Conservation (phyloP, 1,140 invertebrate genomes). For the Alviniconcha marisindica region DNA sequence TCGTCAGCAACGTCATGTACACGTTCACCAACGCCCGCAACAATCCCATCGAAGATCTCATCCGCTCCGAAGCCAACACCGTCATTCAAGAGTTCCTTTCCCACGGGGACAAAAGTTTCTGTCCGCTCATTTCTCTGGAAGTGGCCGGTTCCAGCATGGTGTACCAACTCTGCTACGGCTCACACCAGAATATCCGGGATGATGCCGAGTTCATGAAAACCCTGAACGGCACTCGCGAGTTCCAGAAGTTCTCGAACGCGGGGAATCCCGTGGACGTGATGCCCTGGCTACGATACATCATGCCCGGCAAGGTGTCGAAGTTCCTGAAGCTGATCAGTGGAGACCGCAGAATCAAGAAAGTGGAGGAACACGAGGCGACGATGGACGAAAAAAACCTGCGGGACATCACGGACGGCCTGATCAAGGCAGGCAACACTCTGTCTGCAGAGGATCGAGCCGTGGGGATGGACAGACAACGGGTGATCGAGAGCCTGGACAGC, state of each 20-base stretch:
- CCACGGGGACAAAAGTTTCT: slow-evolving; percentile 38
- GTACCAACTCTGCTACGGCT: slow-evolving; percentile 51
- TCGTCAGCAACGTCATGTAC: slow-evolving; percentile 44
- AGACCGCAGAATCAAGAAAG: background rate
- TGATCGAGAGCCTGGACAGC: slow-evolving; percentile 77
- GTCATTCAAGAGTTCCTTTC: slow-evolving; percentile 38
- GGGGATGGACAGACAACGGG: background rate
- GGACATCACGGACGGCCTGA: slow-evolving; percentile 42
- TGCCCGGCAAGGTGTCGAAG: slow-evolving; percentile 34
- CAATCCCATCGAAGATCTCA: slow-evolving; percentile 38
- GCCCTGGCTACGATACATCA: slow-evolving; percentile 45
- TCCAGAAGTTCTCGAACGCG: slow-evolving; percentile 28
- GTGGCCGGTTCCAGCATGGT: slow-evolving; percentile 51
- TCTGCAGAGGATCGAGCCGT: slow-evolving; percentile 1
- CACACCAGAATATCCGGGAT: slow-evolving; percentile 39
- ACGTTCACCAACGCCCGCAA: slow-evolving; percentile 40
- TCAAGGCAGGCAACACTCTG: slow-evolving; percentile 28
- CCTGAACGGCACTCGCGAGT: slow-evolving; percentile 37
- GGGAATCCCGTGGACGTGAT: slow-evolving; percentile 50
- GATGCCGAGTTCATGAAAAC: slow-evolving; percentile 42
- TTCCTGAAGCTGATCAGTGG: slow-evolving; percentile 23
- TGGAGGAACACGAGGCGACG: slow-evolving; percentile 30
- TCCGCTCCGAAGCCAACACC: slow-evolving; percentile 42
- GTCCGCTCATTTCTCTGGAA: slow-evolving; percentile 38
- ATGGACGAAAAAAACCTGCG: slow-evolving; percentile 31